A percentile compares a stretch with the other conserved stretches of the same genome.
Evolutionary conservation across 92 coral and sea anemone genomes (phyloP).

Genomic region (Metridium senile): DNA sequence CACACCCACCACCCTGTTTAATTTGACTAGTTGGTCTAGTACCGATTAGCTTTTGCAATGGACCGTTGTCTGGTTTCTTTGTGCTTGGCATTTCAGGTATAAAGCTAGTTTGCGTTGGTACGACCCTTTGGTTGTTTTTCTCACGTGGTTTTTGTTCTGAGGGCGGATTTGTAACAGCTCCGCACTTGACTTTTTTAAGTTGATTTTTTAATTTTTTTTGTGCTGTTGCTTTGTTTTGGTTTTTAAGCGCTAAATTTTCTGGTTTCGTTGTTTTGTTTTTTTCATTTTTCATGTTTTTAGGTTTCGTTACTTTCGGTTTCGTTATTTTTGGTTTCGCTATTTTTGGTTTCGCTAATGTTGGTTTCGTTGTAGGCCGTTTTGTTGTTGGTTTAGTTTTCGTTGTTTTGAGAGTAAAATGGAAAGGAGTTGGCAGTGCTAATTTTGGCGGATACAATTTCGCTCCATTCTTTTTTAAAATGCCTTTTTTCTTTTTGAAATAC

Average conservation of each 20-base stretch:
- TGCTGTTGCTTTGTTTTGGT: background rate
- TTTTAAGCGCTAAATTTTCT: background rate
- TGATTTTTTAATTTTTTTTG: background rate
- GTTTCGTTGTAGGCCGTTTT: background rate
- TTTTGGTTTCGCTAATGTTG: background rate
- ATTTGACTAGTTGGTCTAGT: background rate
- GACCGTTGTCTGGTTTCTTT: conserved; percentile 17
- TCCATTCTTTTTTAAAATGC: conserved; percentile 19
- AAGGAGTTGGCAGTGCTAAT: conserved; percentile 15
- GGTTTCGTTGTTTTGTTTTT: conserved; percentile 6
- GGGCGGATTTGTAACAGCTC: conserved; percentile 2
- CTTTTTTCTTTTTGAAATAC: background rate
- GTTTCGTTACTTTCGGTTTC: background rate
- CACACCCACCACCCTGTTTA: conserved; percentile 13
- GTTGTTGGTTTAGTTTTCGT: conserved; percentile 5
- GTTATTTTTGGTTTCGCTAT: background rate
- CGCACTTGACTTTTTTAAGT: background rate
- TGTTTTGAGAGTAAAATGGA: conserved; percentile 9
- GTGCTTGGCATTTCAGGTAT: background rate
- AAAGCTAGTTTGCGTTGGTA: conserved; percentile 49
- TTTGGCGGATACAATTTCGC: conserved; percentile 23
- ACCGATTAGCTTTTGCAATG: conserved; percentile 9
- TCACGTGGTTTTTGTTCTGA: conserved; percentile 14
- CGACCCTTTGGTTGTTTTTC: conserved; percentile 2
- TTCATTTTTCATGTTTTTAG: conserved; percentile 4